Conservation (phyloP, 2,888 invertebrate genomes). For the Chrysina gloriosa region DNA sequence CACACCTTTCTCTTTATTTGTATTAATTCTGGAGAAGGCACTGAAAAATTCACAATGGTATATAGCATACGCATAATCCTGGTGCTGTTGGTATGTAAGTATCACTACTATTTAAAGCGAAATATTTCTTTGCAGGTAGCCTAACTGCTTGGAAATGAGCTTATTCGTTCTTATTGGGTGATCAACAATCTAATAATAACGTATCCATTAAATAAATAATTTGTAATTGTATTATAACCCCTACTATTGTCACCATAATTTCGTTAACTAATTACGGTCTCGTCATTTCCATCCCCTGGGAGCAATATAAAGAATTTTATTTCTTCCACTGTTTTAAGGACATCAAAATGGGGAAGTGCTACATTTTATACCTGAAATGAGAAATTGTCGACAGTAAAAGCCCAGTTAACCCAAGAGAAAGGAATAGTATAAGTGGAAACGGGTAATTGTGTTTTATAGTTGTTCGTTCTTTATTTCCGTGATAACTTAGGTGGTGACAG, state of each 20-base stretch:
- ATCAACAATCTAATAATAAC: no score
- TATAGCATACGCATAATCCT: no score
- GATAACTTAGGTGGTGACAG: conserved; percentile 36
- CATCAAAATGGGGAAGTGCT: not conserved
- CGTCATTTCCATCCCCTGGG: not conserved
- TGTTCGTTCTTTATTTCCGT: conserved; percentile 21
- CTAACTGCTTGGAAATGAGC: no score
- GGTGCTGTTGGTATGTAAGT: no score
- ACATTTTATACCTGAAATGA: conserved; percentile 24
- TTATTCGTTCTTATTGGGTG: no score
- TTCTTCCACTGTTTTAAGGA: conserved; percentile 2
- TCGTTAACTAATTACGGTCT: not conserved
- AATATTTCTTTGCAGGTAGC: no score
- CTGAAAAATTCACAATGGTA: no score
- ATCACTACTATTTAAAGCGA: no score
- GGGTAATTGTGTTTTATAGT: conserved; percentile 32
- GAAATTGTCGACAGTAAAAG: conserved; percentile 23
- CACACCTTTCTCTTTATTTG: no score
- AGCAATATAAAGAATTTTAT: not conserved
- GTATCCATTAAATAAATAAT: no score
- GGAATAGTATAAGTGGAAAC: conserved; percentile 22
- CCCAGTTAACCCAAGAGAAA: conserved; percentile 28
- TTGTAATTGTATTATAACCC: no score
- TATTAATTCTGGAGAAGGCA: no score
- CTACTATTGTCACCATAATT: not conserved